Evolutionary conservation across 2,113 vertebrate species (phyloP).

Genomic region (Motacilla tschutschensis): DNA sequence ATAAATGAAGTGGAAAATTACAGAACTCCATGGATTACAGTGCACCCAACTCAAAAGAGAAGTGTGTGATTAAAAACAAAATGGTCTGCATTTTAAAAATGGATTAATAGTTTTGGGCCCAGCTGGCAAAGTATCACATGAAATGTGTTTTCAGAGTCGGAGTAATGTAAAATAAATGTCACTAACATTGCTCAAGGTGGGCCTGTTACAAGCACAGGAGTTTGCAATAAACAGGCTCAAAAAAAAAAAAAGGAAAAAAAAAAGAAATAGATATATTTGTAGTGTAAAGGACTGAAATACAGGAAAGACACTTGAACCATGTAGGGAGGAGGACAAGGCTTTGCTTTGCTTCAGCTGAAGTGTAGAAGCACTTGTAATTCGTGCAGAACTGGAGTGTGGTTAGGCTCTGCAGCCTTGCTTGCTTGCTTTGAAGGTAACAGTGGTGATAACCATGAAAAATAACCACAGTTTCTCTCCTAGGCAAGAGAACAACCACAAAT

Average conservation of each 20-base stretch:
- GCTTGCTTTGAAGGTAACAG: neutral
- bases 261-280: neutral
- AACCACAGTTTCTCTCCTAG: neutral
- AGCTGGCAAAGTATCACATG: conserved; percentile 1
- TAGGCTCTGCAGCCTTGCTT: neutral
- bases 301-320: neutral
- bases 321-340: neutral
- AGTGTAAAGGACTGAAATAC: neutral
- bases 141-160: conserved; percentile 4
- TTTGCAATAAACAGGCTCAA: neutral
- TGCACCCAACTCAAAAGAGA: conserved; percentile 56
- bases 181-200: neutral
- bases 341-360: neutral
- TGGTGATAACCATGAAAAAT: neutral
- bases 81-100: conserved; percentile 21
- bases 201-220: neutral
- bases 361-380: neutral
- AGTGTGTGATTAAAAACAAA: conserved; percentile 57
- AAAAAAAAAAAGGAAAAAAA: too few species aligned
- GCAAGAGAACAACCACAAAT: neutral
- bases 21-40: conserved; percentile 56
- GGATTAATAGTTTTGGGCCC: conserved; percentile 34
- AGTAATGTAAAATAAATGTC: neutral
- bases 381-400: neutral
- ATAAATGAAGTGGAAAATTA: conserved; percentile 60